A percentile compares a stretch with the other conserved stretches of the same genome.
phyloP scores from a whole-genome alignment of 1,140 invertebrate species.

The Patella vulgata region DNA sequence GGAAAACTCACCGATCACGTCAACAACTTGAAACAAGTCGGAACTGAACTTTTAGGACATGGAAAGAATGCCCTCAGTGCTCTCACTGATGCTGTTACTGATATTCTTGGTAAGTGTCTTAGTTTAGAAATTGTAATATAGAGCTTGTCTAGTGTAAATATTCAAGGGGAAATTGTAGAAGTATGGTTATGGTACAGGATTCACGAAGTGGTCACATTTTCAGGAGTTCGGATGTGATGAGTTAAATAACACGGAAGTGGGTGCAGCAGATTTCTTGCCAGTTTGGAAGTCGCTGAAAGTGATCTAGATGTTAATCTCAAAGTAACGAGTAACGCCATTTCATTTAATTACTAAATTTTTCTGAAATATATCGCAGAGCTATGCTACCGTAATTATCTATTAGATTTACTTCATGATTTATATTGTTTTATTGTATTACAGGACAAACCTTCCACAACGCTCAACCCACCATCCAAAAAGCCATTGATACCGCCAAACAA shows the following conservation, averaged over 20 bases:
- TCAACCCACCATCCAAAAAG: constrained; percentile 1
- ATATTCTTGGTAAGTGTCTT: constrained; percentile 1
- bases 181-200: neutral
- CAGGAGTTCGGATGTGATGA: neutral
- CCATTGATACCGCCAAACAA: constrained; percentile 1
- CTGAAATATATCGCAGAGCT: neutral
- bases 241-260: neutral
- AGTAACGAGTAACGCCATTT: neutral
- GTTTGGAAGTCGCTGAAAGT: neutral
- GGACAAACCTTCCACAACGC: constrained; percentile 1
- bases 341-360: neutral
- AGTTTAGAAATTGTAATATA: no score
- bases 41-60: constrained; percentile 1
- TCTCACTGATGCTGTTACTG: neutral
- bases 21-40: constrained; percentile 2
- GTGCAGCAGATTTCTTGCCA: neutral
- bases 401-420: neutral
- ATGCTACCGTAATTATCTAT: neutral
- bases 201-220: neutral
- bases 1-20: constrained; percentile 1
- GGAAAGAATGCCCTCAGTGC: constrained; percentile 6
- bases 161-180: neutral
- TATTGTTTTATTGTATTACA: neutral
- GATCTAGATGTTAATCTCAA: neutral
- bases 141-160: neutral